Base-by-base conservation (phyloP, 2,888 invertebrate genomes). In the Hypena proboscidalis region DNA sequence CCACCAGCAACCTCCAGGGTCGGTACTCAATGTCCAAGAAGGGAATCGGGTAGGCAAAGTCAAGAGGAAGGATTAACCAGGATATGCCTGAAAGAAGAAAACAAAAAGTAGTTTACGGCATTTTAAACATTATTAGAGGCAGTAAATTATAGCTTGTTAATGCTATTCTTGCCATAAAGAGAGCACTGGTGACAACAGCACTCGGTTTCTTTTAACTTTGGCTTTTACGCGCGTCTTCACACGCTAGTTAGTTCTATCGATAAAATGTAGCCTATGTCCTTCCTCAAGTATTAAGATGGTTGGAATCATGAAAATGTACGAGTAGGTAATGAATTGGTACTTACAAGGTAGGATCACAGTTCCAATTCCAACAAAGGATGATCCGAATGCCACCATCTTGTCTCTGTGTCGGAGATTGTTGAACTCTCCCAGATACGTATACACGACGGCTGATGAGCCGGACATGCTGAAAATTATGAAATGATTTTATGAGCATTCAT, bases 1-100 rank as follows among this genome's bases (percentile, higher is more conserved):
- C 90, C 1, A 97, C 80, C 43, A 96, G 93, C 3, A 96, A 72
- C 3, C 97, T 90, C 97, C 97, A 97, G 0, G 96, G 94, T 20
- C 94, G 92, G 69, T 94, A 93, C 0, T 77, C 73, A 45, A 95
- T 84, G 33, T 83, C 90, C 23, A 94, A 73, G 36, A 92, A 73
- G 0, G 72, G 52, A n/a, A 91, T 83, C 0, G 87, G 80, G 2
- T 87, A 58, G 0, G 91, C 77, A 59, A 93, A 84, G 2, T 90
- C 77, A 1, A 90, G 59, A 0, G 96, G 96, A 0, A 96, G 91
- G 5, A 96, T 92, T 0, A 92, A 71, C 93, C 94, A 94, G 3
- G 95, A 94, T 43, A 95, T 73, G 33, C 92, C 95, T 93, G 76
- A n/a, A 72, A 75, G 44, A 9, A 25, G 9, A 11, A 15, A n/a